Conservation (phyloP, 2,113 vertebrate genomes). For the Mionectes macconnelli region DNA sequence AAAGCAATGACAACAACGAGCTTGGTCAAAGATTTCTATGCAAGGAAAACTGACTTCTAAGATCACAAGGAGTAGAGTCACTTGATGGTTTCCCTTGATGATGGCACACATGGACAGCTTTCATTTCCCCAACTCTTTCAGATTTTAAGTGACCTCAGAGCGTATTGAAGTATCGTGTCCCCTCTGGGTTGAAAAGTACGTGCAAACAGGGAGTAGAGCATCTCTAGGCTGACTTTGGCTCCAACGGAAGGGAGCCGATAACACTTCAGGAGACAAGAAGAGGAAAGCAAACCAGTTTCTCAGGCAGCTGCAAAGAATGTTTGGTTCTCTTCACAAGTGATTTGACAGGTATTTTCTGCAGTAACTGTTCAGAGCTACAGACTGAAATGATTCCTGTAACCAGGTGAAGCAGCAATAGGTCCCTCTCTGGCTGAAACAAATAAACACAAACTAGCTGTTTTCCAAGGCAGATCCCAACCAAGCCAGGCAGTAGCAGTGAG, state of each 20-base stretch:
- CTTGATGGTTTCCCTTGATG: neutral
- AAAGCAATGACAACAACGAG: neutral
- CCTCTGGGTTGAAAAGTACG: neutral
- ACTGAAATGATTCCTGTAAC: neutral
- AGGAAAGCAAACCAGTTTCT: neutral
- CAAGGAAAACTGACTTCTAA: neutral
- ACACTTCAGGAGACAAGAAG: neutral
- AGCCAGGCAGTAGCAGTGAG: neutral
- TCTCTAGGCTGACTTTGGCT: neutral
- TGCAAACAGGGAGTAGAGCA: neutral
- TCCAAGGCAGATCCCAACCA: neutral
- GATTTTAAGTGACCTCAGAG: neutral
- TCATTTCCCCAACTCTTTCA: neutral
- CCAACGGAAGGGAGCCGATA: neutral
- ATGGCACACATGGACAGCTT: neutral
- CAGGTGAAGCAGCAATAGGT: neutral
- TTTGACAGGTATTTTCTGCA: neutral
- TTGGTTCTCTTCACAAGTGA: neutral
- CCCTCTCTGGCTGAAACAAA: neutral
- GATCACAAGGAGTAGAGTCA: neutral
- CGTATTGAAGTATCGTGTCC: neutral
- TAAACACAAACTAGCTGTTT: neutral
- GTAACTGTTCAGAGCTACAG: neutral
- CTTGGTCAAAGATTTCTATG: neutral
- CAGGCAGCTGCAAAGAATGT: neutral